These are phyloP conservation scores for Drosophila mauritiana DNA, from an alignment of 1,140 invertebrate genomes.

Conservation along the genomic window DNA sequence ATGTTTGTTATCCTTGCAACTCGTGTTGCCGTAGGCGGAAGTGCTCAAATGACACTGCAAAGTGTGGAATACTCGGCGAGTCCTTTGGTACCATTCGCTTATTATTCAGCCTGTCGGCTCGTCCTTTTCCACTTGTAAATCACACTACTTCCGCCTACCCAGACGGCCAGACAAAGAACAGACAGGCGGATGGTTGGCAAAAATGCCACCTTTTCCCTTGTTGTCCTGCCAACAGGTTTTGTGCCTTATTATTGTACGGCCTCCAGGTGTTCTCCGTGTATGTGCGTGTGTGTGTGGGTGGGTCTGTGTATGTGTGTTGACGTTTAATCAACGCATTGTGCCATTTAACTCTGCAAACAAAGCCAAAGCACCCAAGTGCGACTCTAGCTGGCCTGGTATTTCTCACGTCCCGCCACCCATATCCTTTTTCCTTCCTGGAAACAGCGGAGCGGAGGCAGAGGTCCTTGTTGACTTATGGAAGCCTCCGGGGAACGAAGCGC, in stretches of 20 bases:
- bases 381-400: slow-evolving; percentile 25
- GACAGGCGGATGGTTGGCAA: slow-evolving; percentile 22
- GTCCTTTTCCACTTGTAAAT: slow-evolving; percentile 64
- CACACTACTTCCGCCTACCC: slow-evolving; percentile 71
- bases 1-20: slow-evolving; percentile 3
- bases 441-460: too few species aligned
- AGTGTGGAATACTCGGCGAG: slow-evolving; percentile 19
- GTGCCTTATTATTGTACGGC: slow-evolving; percentile 65
- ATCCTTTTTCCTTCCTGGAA: slow-evolving; percentile 6
- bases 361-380: slow-evolving; percentile 50
- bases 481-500: slow-evolving; percentile 2
- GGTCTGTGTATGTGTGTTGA: slow-evolving; percentile 45
- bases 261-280: slow-evolving; percentile 14
- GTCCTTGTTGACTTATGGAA: not conserved
- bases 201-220: slow-evolving; percentile 21
- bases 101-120: slow-evolving; percentile 57
- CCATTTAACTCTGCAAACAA: slow-evolving; percentile 74
- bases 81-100: slow-evolving; percentile 33
- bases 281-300: slow-evolving; percentile 7
- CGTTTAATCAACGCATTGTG: slow-evolving; percentile 80
- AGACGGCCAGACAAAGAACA: slow-evolving; percentile 43
- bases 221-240: slow-evolving; percentile 60
- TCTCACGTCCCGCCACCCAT: not conserved
- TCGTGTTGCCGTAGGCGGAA: slow-evolving; percentile 31
- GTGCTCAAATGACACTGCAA: slow-evolving; percentile 49